A percentile compares a stretch with the other conserved stretches of the same genome.
Evolutionary conservation across 2,888 invertebrate species (phyloP).

Genomic region (Andrena camellia): DNA sequence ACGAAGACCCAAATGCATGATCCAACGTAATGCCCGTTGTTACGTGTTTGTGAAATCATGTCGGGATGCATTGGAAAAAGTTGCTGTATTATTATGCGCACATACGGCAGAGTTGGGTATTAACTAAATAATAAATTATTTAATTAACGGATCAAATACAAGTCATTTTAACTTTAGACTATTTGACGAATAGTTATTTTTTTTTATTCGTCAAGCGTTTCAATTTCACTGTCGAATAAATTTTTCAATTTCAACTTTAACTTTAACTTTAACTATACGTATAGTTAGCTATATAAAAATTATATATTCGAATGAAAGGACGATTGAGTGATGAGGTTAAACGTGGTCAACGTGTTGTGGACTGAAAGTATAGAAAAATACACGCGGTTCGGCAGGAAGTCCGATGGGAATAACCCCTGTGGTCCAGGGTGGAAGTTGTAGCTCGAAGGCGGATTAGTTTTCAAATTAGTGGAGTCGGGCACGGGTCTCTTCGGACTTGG

Average conservation of each 20-base stretch:
- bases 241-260: too few species aligned
- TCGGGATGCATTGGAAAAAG: not conserved
- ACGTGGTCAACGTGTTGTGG: not conserved
- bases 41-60: not conserved
- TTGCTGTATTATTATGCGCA: not conserved
- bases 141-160: too few species aligned
- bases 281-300: too few species aligned
- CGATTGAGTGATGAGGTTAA: too few species aligned
- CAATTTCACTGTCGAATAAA: too few species aligned
- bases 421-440: not conserved
- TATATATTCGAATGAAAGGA: too few species aligned
- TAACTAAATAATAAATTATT: too few species aligned
- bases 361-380: not conserved
- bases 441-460: constrained; percentile 31
- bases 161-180: too few species aligned
- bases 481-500: not conserved
- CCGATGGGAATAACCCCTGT: not conserved
- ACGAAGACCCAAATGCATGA: not conserved
- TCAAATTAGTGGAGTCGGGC: constrained; percentile 38
- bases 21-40: not conserved
- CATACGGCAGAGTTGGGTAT: not conserved
- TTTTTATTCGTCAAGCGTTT: too few species aligned
- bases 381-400: not conserved
- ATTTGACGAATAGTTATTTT: too few species aligned
- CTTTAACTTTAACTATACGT: too few species aligned